These are phyloP conservation scores for Gryon sp. DNA, from an alignment of 1,140 invertebrate genomes.

Conservation along the genomic window DNA sequence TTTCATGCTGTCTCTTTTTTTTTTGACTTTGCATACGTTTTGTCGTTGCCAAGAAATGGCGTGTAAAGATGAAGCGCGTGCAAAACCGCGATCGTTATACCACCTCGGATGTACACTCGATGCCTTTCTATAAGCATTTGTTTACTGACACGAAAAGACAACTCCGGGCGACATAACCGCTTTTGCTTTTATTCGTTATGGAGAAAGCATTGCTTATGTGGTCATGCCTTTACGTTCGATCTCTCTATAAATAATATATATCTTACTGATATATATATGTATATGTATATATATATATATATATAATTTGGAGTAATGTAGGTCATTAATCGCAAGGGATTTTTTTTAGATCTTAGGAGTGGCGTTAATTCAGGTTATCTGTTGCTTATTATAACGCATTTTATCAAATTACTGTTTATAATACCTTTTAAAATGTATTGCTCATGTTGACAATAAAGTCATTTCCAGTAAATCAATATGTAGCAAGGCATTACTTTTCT, in stretches of 20 bases:
- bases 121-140: conserved; percentile 42
- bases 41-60: conserved; percentile 24
- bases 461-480: too few species aligned
- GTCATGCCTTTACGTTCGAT: not conserved
- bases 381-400: not conserved
- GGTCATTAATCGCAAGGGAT: conserved; percentile 18
- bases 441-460: too few species aligned
- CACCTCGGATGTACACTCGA: conserved; percentile 24
- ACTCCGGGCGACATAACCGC: conserved; percentile 9
- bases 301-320: conserved; percentile 4
- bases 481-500: too few species aligned
- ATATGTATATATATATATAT: too few species aligned
- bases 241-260: conserved; percentile 32
- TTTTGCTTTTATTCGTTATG: conserved; percentile 28
- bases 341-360: conserved; percentile 3
- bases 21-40: conserved; percentile 14
- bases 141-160: conserved; percentile 54
- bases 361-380: not conserved
- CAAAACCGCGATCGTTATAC: conserved; percentile 46
- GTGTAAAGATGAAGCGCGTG: conserved; percentile 39
- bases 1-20: too few species aligned
- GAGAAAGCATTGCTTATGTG: conserved; percentile 18
- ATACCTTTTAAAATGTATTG: too few species aligned
- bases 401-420: not conserved
- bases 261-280: conserved; percentile 5